phyloP scores from a whole-genome alignment of 2,797 vertebrate genomes.

The Tokudaia tokunoshimensis region DNA sequence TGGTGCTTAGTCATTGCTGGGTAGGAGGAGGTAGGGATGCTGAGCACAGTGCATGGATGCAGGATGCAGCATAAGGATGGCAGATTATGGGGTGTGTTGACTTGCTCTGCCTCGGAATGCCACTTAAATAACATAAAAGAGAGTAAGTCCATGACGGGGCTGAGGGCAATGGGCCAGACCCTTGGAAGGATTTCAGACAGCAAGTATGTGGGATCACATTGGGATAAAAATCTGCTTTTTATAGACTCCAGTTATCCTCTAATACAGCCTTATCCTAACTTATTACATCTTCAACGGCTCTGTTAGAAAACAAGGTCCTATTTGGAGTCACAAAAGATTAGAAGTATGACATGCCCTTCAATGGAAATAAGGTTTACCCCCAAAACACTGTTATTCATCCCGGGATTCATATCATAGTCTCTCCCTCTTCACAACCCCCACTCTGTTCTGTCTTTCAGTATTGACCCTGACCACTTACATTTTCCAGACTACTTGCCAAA shows the following conservation, averaged over 20 bases:
- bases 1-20: not conserved
- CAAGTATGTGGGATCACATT: not conserved
- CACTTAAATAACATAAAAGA: constrained; percentile 26
- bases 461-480: not conserved
- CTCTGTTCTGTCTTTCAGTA: not conserved
- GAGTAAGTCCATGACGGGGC: not conserved
- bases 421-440: not conserved
- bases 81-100: not conserved
- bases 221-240: not conserved
- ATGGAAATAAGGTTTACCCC: not conserved
- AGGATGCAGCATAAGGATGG: not conserved
- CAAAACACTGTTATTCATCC: not conserved
- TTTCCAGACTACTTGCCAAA: constrained; percentile 51
- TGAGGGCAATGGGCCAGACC: not conserved
- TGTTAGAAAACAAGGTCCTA: not conserved
- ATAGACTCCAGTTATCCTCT: not conserved
- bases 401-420: not conserved
- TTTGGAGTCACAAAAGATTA: not conserved
- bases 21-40: not conserved
- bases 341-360: not conserved
- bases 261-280: not conserved
- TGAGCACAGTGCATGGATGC: not conserved
- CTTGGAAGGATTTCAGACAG: constrained; percentile 36
- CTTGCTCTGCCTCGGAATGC: constrained; percentile 5
- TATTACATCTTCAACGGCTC: not conserved